Percentiles rank a stretch among this genome's conserved stretches.
These are phyloP conservation scores for Colius striatus DNA, from an alignment of 2,113 vertebrate species.

Conservation along the genomic window DNA sequence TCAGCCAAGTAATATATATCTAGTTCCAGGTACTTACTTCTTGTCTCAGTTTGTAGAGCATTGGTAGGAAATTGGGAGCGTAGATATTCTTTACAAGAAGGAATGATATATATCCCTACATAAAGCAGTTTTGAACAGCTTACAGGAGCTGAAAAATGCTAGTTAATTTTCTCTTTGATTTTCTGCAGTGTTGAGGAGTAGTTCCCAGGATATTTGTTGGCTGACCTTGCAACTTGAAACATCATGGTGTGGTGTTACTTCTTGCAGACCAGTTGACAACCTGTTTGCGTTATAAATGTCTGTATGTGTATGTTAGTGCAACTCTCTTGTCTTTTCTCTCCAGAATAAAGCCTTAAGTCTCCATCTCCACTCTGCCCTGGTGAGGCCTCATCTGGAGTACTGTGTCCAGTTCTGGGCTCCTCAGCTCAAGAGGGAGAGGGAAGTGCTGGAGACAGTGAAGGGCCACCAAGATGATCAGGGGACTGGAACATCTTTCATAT, in stretches of 20 bases:
- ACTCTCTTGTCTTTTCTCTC: neutral
- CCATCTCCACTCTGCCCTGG: too few species aligned
- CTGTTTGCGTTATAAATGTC: neutral
- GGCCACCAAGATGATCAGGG: too few species aligned
- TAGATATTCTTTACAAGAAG: conserved; percentile 20
- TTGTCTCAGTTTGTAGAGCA: conserved; percentile 20
- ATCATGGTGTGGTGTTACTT: neutral
- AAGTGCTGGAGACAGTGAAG: too few species aligned
- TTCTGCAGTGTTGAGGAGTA: neutral
- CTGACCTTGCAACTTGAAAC: conserved; percentile 10
- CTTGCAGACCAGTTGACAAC: neutral
- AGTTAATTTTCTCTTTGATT: conserved; percentile 32
- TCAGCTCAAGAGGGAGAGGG: too few species aligned
- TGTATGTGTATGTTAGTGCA: neutral
- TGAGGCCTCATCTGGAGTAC: too few species aligned
- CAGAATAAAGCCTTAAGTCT: neutral
- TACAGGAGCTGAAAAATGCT: conserved; percentile 10
- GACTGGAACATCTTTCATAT: too few species aligned
- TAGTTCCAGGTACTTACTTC: conserved; percentile 39
- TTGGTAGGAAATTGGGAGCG: conserved; percentile 25
- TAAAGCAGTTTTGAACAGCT: conserved; percentile 19
- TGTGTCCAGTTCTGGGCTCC: too few species aligned
- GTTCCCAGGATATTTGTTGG: neutral
- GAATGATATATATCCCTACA: neutral
- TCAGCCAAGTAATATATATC: conserved; percentile 41